phyloP scores from a whole-genome alignment of 2,797 vertebrate genomes.

The Rhadinocentrus ornatus region DNA sequence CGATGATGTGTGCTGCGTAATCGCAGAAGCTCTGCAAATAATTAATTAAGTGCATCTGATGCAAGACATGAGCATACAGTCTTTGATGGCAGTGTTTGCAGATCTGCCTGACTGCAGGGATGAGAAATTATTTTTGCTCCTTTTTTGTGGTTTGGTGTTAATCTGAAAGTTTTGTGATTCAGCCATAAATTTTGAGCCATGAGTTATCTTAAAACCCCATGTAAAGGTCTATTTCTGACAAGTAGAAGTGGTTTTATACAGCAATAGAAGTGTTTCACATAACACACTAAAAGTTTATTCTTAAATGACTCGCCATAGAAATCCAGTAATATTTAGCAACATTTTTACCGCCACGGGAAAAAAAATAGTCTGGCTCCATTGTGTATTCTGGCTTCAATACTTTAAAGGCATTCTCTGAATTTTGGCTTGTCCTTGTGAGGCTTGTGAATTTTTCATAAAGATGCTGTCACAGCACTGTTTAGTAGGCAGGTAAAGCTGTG shows the following conservation, averaged over 20 bases:
- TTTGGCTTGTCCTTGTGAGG: constrained; percentile 62
- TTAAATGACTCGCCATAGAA: constrained; percentile 6
- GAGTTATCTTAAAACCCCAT: constrained; percentile 30
- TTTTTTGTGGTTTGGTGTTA: constrained; percentile 1
- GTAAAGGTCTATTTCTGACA: constrained; percentile 23
- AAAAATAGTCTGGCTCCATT: constrained; percentile 49
- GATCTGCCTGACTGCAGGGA: constrained; percentile 6
- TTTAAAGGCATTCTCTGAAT: constrained; percentile 45
- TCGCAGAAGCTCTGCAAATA: constrained; percentile 42
- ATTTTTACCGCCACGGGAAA: constrained; percentile 35
- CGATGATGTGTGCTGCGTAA: constrained; percentile 36
- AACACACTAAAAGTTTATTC: constrained; percentile 8
- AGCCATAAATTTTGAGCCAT: neutral
- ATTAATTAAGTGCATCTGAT: constrained; percentile 51
- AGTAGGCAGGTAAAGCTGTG: constrained; percentile 46
- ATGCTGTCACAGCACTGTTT: constrained; percentile 55
- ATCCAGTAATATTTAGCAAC: constrained; percentile 11
- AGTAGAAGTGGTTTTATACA: constrained; percentile 5
- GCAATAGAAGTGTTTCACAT: constrained; percentile 9
- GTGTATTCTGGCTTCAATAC: constrained; percentile 52
- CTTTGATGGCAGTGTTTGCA: constrained; percentile 16
- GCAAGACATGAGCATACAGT: neutral
- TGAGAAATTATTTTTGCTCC: constrained; percentile 9
- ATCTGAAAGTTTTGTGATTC: constrained; percentile 19
- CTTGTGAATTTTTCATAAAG: constrained; percentile 60